Percentiles rank a stretch among this genome's conserved stretches.
These are phyloP conservation scores for Spatulosminthurus flaviceps DNA, from an alignment of 2,888 invertebrate genomes.

Conservation along the genomic window DNA sequence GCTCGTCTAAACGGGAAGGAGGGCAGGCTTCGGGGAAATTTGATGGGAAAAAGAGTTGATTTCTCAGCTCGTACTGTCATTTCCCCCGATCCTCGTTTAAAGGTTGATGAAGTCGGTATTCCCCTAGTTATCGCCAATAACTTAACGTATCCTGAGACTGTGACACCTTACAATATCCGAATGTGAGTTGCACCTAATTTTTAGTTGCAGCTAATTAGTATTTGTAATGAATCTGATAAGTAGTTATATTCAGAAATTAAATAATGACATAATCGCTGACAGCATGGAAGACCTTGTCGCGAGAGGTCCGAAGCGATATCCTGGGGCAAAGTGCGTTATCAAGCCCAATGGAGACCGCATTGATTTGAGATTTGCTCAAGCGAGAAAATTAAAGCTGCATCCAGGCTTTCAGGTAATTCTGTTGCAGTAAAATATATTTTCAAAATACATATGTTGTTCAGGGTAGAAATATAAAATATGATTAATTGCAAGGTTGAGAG, in stretches of 20 bases:
- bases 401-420: constrained; percentile 81
- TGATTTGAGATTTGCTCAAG: constrained; percentile 95
- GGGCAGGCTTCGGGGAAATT: constrained; percentile 97
- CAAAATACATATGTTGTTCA: neutral
- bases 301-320: constrained; percentile 96
- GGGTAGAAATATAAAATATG: neutral
- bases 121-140: constrained; percentile 98
- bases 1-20: constrained; percentile 97
- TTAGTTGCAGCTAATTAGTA: neutral
- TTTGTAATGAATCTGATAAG: too few species aligned
- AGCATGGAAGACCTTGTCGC: constrained; percentile 89
- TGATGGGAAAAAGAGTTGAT: constrained; percentile 99
- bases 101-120: constrained; percentile 97
- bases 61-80: constrained; percentile 99
- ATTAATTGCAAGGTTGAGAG: constrained; percentile 94
- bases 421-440: neutral
- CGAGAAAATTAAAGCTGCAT: constrained; percentile 93
- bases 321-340: constrained; percentile 98
- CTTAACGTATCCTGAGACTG: constrained; percentile 97
- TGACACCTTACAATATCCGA: constrained; percentile 98
- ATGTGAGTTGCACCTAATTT: constrained; percentile 70
- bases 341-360: constrained; percentile 98
- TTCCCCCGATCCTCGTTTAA: constrained; percentile 92
- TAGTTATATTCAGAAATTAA: too few species aligned
- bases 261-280: too few species aligned